phyloP scores from a whole-genome alignment of 2,888 invertebrate species.

The Leistus spinibarbis region DNA sequence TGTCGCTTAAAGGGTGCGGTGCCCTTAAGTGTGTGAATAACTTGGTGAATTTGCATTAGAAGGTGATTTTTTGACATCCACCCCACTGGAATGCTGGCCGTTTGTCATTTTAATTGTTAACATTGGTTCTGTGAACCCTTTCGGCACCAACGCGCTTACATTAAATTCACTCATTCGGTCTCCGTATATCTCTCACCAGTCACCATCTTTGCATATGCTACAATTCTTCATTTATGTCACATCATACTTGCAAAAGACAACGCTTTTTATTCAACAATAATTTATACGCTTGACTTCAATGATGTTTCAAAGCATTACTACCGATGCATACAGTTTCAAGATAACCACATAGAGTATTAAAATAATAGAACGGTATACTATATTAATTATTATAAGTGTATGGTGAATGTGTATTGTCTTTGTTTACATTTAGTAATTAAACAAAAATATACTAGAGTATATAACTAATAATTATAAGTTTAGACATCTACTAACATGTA shows the following conservation, averaged over 20 bases:
- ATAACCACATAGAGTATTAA: too few species aligned
- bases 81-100: constrained; percentile 30
- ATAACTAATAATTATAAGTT: too few species aligned
- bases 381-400: too few species aligned
- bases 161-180: constrained; percentile 1
- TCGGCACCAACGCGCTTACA: background rate
- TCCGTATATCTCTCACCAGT: background rate
- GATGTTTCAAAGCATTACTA: too few species aligned
- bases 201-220: background rate
- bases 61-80: constrained; percentile 32
- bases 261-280: too few species aligned
- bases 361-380: too few species aligned
- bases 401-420: too few species aligned
- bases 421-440: too few species aligned
- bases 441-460: too few species aligned
- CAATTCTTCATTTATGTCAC: background rate
- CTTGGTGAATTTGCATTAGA: constrained; percentile 29
- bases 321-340: too few species aligned
- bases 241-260: background rate
- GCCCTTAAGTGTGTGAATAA: constrained; percentile 19
- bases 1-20: constrained; percentile 21
- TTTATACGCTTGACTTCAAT: too few species aligned
- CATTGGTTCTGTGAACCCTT: constrained; percentile 6
- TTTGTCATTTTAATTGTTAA: constrained; percentile 37
- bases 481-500: too few species aligned